Conservation (phyloP, 2,888 invertebrate species). For the Monoplex corrugatus region DNA sequence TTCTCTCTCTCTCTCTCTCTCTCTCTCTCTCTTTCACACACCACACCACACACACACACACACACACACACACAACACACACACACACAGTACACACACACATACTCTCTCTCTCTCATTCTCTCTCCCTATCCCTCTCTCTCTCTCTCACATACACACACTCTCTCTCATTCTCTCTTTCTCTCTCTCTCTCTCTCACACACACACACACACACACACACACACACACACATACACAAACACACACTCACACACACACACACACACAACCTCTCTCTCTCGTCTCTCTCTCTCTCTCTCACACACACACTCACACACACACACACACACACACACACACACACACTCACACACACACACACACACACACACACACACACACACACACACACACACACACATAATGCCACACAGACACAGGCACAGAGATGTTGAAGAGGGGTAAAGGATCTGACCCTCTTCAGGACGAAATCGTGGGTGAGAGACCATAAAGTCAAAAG, state of each 20-base stretch:
- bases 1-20: not conserved
- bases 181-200: not conserved
- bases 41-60: not conserved
- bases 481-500: no score
- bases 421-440: no score
- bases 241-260: not conserved
- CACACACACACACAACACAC: not conserved
- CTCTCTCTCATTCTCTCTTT: not conserved
- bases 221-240: no score
- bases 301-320: not conserved
- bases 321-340: not conserved
- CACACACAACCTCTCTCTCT: not conserved
- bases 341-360: not conserved
- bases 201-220: not conserved
- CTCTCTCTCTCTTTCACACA: not conserved
- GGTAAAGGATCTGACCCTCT: no score
- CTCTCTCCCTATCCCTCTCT: not conserved
- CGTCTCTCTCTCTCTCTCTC: not conserved
- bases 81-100: no score
- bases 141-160: not conserved
- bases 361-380: not conserved
- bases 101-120: not conserved
- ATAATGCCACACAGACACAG: no score
- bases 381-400: not conserved
- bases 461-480: no score